Evolutionary conservation across 2,797 vertebrate genomes (phyloP).

Genomic region (Bryconaethiops microstoma): DNA sequence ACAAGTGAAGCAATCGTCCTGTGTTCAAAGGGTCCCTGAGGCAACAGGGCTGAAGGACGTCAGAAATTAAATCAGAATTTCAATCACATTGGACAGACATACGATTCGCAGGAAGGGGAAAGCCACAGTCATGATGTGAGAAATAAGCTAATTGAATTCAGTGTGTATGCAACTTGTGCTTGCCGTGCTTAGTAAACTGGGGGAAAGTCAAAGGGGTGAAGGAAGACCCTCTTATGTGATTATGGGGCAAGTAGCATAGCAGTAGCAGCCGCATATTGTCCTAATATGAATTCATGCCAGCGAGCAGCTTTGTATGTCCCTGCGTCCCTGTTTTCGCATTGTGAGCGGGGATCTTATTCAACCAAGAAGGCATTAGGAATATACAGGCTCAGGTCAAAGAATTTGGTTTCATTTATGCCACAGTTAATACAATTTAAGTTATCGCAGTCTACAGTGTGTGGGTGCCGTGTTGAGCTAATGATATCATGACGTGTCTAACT

Average conservation of each 20-base stretch:
- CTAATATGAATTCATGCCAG: conserved; percentile 20
- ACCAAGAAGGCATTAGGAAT: conserved; percentile 30
- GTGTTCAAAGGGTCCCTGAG: neutral
- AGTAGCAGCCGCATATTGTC: neutral
- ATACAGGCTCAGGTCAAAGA: conserved; percentile 61
- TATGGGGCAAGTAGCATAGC: conserved; percentile 53
- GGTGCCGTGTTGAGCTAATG: conserved; percentile 9
- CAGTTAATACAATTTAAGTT: conserved; percentile 27
- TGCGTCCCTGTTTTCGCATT: neutral
- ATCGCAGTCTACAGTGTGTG: neutral
- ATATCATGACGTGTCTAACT: conserved; percentile 20
- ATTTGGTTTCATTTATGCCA: conserved; percentile 7
- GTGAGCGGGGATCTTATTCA: neutral
- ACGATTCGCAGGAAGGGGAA: conserved; percentile 55
- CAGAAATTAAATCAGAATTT: conserved; percentile 79
- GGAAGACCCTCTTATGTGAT: conserved; percentile 71
- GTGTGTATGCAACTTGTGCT: conserved; percentile 62
- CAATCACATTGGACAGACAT: conserved; percentile 77
- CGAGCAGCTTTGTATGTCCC: neutral
- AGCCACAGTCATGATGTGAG: conserved; percentile 59
- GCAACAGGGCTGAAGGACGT: conserved; percentile 71
- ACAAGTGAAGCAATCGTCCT: conserved; percentile 31
- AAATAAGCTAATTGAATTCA: conserved; percentile 72
- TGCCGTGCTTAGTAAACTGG: neutral
- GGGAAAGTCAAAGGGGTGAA: conserved; percentile 68